Conservation (phyloP, 2,888 invertebrate species). For the Germaria angustata region DNA sequence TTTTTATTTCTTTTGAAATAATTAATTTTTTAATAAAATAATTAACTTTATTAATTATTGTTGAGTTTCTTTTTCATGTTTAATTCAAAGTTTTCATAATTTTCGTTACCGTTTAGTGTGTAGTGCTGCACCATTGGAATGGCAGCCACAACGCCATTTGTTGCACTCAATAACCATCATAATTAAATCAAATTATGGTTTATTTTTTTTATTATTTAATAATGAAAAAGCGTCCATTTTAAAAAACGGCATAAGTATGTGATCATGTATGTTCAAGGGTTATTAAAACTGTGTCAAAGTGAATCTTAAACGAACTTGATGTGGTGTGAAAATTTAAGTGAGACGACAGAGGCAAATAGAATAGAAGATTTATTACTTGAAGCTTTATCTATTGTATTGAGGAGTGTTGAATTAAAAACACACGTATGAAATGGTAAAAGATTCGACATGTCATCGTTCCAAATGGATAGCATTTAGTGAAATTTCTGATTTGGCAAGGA, state of each 20-base stretch:
- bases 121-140: neutral
- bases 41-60: conserved; percentile 10
- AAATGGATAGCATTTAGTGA: too few relatives aligned
- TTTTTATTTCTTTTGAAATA: neutral
- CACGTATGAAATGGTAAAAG: too few relatives aligned
- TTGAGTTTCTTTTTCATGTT: conserved; percentile 15
- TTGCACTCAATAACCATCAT: conserved; percentile 15
- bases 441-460: too few relatives aligned
- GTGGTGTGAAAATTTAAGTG: neutral
- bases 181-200: conserved; percentile 27
- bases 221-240: neutral
- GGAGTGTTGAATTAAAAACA: too few relatives aligned
- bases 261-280: conserved; percentile 8
- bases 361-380: too few relatives aligned
- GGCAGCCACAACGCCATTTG: neutral
- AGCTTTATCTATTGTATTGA: neutral
- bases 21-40: neutral
- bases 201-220: conserved; percentile 3
- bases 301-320: conserved; percentile 8
- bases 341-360: too few relatives aligned
- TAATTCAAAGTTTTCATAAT: conserved; percentile 7
- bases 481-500: too few relatives aligned
- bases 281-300: conserved; percentile 9
- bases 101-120: neutral
- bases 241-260: neutral